phyloP scores from a whole-genome alignment of 1,140 invertebrate genomes.

The Lucilia cuprina region DNA sequence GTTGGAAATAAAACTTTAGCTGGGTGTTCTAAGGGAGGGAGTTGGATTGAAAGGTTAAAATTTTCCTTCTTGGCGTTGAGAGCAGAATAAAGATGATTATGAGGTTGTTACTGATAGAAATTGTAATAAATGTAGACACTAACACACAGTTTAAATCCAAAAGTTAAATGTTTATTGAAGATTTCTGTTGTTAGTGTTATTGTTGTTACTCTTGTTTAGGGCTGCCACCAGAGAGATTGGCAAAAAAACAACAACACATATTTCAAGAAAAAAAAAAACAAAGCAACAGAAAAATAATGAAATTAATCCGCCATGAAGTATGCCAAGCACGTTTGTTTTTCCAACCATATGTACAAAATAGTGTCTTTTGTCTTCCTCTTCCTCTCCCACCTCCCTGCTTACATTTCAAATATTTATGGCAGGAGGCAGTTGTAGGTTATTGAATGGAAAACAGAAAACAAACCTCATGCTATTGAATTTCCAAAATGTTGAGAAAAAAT shows the following conservation, averaged over 20 bases:
- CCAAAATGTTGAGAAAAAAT: neutral
- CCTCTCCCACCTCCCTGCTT: neutral
- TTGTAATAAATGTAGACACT: neutral
- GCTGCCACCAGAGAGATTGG: neutral
- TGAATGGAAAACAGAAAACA: neutral
- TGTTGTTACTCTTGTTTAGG: neutral
- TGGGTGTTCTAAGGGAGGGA: no score
- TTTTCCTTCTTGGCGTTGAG: neutral
- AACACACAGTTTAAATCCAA: neutral
- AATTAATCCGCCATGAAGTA: constrained; percentile 35
- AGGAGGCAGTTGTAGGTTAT: neutral
- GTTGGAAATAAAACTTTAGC: neutral
- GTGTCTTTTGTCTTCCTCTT: neutral
- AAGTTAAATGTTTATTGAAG: neutral
- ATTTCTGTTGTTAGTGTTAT: no score
- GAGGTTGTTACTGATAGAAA: neutral
- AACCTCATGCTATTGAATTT: neutral
- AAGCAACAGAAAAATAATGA: constrained; percentile 26
- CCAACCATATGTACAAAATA: neutral
- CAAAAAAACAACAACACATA: neutral
- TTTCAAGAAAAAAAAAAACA: neutral
- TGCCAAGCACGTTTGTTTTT: constrained; percentile 27
- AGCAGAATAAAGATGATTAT: neutral
- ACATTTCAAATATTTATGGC: neutral
- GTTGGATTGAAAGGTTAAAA: neutral